Percentiles rank a stretch among this genome's conserved stretches.
Evolutionary conservation across 2,113 vertebrate species (phyloP).

Genomic region (Columbina picui): DNA sequence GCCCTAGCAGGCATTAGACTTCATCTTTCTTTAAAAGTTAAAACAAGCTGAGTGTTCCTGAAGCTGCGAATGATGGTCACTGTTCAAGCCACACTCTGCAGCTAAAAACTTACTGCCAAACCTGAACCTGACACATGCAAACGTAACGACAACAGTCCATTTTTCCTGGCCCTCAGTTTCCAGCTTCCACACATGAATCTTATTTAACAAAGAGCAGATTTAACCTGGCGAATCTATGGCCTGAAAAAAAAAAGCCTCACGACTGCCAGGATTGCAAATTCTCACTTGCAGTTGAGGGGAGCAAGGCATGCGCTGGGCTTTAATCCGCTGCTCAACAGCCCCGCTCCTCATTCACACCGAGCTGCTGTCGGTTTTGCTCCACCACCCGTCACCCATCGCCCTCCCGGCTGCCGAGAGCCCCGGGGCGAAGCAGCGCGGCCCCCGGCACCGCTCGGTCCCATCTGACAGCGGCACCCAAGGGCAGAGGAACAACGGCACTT

Average conservation of each 20-base stretch:
- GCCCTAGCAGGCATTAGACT: background rate
- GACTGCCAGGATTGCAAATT: background rate
- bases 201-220: background rate
- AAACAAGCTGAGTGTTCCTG: background rate
- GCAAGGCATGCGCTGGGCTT: background rate
- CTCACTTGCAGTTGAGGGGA: background rate
- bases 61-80: background rate
- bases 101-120: background rate
- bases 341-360: background rate
- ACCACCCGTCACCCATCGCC: background rate
- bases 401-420: background rate
- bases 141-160: background rate
- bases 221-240: background rate
- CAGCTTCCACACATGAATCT: background rate
- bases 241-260: background rate
- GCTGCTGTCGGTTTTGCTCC: background rate
- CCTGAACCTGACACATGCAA: background rate
- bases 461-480: fast-evolving
- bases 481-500: fast-evolving
- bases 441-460: background rate
- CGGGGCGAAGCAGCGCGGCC: background rate
- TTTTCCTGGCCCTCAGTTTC: background rate
- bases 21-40: background rate
- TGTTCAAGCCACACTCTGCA: background rate
- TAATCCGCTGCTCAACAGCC: background rate